Conservation (phyloP, 2,797 vertebrate species). For the Lateolabrax maculatus region DNA sequence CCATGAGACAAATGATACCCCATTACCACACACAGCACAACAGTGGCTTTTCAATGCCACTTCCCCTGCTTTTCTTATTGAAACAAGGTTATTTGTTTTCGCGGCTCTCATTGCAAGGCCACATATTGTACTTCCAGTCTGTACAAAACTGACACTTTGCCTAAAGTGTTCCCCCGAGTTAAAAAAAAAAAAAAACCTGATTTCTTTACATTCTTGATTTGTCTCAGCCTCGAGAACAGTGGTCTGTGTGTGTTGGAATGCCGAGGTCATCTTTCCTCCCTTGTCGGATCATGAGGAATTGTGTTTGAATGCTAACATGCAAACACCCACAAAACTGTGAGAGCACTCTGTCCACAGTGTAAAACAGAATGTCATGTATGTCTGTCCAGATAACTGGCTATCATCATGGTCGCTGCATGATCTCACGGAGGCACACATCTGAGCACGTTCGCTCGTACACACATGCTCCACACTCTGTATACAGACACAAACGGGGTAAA, state of each 20-base stretch:
- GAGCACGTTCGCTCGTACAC: constrained; percentile 44
- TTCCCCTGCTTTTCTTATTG: constrained; percentile 38
- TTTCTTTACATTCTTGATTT: constrained; percentile 32
- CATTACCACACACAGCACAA: constrained; percentile 66
- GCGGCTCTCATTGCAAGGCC: constrained; percentile 1
- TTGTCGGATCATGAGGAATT: constrained; percentile 46
- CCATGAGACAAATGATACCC: constrained; percentile 71
- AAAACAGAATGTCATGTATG: constrained; percentile 53
- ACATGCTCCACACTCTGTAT: constrained; percentile 48
- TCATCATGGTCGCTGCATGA: constrained; percentile 48
- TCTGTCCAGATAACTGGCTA: constrained; percentile 49
- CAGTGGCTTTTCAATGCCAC: constrained; percentile 51
- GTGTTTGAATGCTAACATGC: constrained; percentile 44
- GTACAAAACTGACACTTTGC: background rate
- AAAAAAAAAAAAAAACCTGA: background rate
- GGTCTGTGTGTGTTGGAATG: constrained; percentile 22
- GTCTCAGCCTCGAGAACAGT: constrained; percentile 16
- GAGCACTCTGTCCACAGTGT: constrained; percentile 28
- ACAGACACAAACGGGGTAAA: constrained; percentile 47
- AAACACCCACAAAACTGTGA: constrained; percentile 39
- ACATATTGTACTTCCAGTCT: constrained; percentile 8
- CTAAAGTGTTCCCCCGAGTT: constrained; percentile 12
- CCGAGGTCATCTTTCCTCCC: constrained; percentile 32
- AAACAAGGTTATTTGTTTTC: constrained; percentile 64
- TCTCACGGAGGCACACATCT: constrained; percentile 27